Evolutionary conservation across 2,113 vertebrate species (phyloP).

Genomic region (Prionailurus viverrinus): DNA sequence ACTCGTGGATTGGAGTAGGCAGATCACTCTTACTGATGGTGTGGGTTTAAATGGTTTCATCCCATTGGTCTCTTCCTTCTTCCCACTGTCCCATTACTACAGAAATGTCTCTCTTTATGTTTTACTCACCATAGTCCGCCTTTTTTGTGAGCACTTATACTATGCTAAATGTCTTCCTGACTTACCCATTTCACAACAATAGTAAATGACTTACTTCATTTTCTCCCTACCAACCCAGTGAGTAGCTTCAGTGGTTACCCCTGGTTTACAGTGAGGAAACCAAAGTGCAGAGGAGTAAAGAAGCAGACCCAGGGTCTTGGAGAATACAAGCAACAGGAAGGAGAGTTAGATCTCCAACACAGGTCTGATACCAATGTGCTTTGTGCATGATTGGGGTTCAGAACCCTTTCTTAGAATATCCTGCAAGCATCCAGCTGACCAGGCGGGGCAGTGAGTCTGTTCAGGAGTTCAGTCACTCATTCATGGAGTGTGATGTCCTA

Average conservation of each 20-base stretch:
- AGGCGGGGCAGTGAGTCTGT: not conserved
- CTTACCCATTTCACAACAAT: not conserved
- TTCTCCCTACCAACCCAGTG: not conserved
- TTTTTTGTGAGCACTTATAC: not conserved
- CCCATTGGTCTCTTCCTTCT: not conserved
- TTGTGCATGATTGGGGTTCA: not conserved
- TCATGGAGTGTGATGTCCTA: not conserved
- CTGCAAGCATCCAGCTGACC: not conserved
- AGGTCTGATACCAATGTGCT: not conserved
- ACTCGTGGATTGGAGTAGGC: constrained; percentile 13
- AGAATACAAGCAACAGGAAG: not conserved
- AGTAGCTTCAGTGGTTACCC: not conserved
- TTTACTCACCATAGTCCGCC: not conserved
- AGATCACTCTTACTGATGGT: constrained; percentile 12
- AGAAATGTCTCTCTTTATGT: not conserved
- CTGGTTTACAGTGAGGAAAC: constrained; percentile 33
- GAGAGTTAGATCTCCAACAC: not conserved
- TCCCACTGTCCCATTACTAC: not conserved
- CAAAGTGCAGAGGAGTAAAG: not conserved
- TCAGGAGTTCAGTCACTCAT: not conserved
- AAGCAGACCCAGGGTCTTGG: not conserved
- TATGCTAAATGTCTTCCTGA: not conserved
- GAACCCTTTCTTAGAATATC: not conserved
- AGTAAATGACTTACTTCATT: not conserved
- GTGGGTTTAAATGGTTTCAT: not conserved